Evolutionary conservation across 2,888 invertebrate species (phyloP), one percentile per base, ranked within the genome.

Genomic region (Andricus curvator): DNA sequence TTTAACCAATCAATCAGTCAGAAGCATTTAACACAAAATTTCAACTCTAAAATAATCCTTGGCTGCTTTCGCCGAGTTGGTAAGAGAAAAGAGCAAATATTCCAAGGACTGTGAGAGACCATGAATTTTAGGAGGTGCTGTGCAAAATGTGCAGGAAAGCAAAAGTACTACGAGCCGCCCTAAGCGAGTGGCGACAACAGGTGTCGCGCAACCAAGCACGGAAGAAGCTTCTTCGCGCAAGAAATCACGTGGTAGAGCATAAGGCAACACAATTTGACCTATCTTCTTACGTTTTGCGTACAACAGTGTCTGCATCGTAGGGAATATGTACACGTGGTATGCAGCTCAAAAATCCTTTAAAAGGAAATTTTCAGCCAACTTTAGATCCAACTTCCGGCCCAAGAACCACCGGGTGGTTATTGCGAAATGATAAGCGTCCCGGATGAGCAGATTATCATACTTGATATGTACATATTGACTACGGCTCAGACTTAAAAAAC

Each of bases 201-300:
- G 86, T 44, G 84, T 86, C 79, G 78, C 87, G 51, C 80, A 85
- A 68, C 84, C 89, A 78, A 86, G 83, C 48, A 84, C 85, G 67
- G 91, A 91, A 77, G 91, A 91, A 80, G 78, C 88, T 65, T 83
- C 90, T 78, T 83, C 90, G 51, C 91, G 92, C 83, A 92, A 92
- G 87, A 92, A 91, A 81, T 89, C 91, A 81, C 92, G 91, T 80
- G 89, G 90, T 81, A 88, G 91, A 84, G 89, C 90, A 88, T 92
- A 92, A 92, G 86, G 89, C 86, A 84, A 85, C 76, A 83, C 83
- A 77, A 82, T 84, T n/a, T n/a, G n/a, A 85, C 84, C 82, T 81
- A 84, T 78, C 83, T 81, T 88, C 83, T 85, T 86, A 80, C 84
- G 84, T 82, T 83, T 88, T 84, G 86, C 83, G 79, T 88, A 87